A percentile compares a stretch with the other conserved stretches of the same genome.
These are phyloP conservation scores for Pedionomus torquatus DNA, from an alignment of 2,113 vertebrate species.

Conservation along the genomic window DNA sequence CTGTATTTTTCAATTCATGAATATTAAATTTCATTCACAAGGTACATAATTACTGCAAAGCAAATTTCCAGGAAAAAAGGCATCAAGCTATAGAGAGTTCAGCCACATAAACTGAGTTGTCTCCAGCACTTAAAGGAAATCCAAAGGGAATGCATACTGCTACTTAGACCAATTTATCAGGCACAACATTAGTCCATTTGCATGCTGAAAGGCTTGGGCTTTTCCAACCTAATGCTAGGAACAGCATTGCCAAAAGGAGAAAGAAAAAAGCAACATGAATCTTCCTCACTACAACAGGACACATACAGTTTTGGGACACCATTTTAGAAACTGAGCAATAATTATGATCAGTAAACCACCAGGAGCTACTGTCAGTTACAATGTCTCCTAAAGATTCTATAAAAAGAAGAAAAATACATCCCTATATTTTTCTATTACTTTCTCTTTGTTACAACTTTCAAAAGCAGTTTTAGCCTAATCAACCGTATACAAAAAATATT, in stretches of 20 bases:
- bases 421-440: neutral
- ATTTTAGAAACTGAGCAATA: neutral
- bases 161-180: neutral
- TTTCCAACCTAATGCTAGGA: neutral
- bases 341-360: neutral
- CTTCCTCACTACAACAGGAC: neutral
- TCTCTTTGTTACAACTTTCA: neutral
- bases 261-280: neutral
- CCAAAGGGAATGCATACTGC: neutral
- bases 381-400: neutral
- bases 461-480: neutral
- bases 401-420: neutral
- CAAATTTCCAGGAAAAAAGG: neutral
- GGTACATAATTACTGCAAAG: neutral
- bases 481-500: neutral
- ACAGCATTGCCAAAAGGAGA: neutral
- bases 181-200: neutral
- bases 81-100: neutral
- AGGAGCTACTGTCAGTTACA: neutral
- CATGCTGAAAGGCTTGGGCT: neutral
- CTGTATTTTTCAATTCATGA: neutral
- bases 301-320: neutral
- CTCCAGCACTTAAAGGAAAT: neutral
- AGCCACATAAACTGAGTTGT: neutral
- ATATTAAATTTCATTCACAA: neutral